Evolutionary conservation across 2,113 vertebrate species (phyloP), one percentile per base, ranked within the genome.

Genomic region (Erythrocebus patas): DNA sequence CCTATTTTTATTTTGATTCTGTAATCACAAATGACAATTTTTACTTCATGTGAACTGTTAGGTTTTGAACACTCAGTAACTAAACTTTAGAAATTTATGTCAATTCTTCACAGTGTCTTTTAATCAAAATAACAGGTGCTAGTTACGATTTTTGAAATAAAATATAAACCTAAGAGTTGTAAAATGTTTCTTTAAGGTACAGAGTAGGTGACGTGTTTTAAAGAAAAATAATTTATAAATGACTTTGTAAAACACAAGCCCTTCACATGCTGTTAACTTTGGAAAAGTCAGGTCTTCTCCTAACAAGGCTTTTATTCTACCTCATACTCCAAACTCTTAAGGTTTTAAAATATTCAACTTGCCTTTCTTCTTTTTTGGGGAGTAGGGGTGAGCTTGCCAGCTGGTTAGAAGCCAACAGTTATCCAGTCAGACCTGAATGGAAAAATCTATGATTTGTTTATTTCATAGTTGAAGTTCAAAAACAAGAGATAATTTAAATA

Each of bases 381-480:
- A 30, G 66, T 45, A 12, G 50, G 73, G 80, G 86, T 97, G 57
- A 94, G 96, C 91, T 97, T 98, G 98, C 98, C 98, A 98, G 97
- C 97, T 99, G 98, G 96, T 98, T 96, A 76, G 68, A 96, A 98
- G 98, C 98, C 98, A 99, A 98, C 93, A 97, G 97, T 98, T 98
- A 98, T 98, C 98, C 98, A 98, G 97, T 98, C 98, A 98, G 98
- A 98, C 97, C 98, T 98, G 96, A 97, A 96, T 92, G 98, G 95
- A 97, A 98, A 97, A 96, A 97, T 92, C 95, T 97, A 97, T 50
- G 92, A 95, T 97, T 0, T 18, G 97, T 97, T 59, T 98, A 98
- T 98, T 98, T 98, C 97, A 98, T 98, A 97, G 98, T 98, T 98
- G 98, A 98, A 98, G 98, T 98, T 98, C 98, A 98, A 99, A 98